Percentiles rank a stretch among this genome's conserved stretches.
Evolutionary conservation across 2,888 invertebrate species (phyloP).

Genomic region (Pseudococcus longispinus): DNA sequence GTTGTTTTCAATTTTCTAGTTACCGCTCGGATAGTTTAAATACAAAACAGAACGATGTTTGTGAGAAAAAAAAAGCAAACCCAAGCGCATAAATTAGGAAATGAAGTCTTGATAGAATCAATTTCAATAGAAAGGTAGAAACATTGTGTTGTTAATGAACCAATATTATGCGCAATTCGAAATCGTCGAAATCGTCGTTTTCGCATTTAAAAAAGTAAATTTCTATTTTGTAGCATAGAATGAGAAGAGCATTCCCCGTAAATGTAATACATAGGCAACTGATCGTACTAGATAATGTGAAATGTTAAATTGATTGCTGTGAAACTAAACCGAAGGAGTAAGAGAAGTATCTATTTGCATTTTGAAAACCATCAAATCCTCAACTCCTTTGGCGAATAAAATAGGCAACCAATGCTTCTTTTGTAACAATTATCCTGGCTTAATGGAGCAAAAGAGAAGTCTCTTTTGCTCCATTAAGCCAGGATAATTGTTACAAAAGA

Average conservation of each 20-base stretch:
- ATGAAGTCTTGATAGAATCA: neutral
- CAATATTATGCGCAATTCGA: no score
- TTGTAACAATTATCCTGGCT: neutral
- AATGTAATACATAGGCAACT: neutral
- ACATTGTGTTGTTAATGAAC: no score
- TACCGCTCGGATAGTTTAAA: neutral
- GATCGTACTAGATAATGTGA: neutral
- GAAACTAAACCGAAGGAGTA: neutral
- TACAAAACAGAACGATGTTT: neutral
- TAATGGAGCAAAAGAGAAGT: neutral
- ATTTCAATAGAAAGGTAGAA: neutral
- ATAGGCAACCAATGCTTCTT: neutral
- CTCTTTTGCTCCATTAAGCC: neutral
- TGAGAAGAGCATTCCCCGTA: no score
- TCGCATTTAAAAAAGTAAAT: no score
- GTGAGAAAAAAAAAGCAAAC: neutral
- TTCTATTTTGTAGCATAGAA: no score
- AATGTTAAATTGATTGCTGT: neutral
- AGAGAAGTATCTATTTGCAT: neutral
- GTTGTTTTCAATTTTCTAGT: slow-evolving; percentile 1
- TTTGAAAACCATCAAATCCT: neutral
- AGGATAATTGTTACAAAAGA: neutral
- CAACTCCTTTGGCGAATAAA: neutral
- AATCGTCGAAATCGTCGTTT: no score
- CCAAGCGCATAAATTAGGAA: neutral